Base-by-base conservation (phyloP, 2,113 vertebrate genomes). In the Ceyx melanurus region DNA sequence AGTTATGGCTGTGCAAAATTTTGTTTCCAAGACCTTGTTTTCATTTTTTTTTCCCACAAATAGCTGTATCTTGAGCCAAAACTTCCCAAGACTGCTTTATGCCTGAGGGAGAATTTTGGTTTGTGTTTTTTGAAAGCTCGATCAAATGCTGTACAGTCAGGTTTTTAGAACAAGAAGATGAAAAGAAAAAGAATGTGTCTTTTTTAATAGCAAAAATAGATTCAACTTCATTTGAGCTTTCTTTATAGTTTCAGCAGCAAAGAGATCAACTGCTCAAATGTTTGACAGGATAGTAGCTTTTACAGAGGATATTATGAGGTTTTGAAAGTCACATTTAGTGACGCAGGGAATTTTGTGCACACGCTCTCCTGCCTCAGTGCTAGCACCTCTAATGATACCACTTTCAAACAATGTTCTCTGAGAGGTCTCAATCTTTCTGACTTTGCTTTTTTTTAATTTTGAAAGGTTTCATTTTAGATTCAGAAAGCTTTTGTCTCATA, bases 101-200 rank as follows among this genome's bases (percentile, higher is more conserved):
- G 86, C 83, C 92, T 64, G 65, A 93, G 89, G 82, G 84, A 95
- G 65, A 88, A 78, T 86, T 92, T 86, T 72, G 45, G 76, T 89
- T 93, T 84, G 50, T 64, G 17, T 43, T 91, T 92, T 92, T 43
- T 56, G 35, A 88, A 95, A 84, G 72, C 46, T 88, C 90, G 88
- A 96, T 95, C 92, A 95, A 95, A 89, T 66, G 60, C 51, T 18
- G 42, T 78, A 77, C 40, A 75, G 88, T 20, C 92, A 93, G 61
- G 50, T 67, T 84, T 96, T 94, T 65, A 92, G 80, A 93, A 81
- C 26, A 70, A 40, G 54, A 57, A 93, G 73, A 78, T 21, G 2
- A 88, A 88, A 94, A 81, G 77, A 50, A 81, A 75, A 93, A 57
- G 48, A 35, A 93, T 65, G 33, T 53, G 72, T 75, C 53, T 51